A percentile compares a stretch with the other conserved stretches of the same genome.
phyloP scores from a whole-genome alignment of 2,888 invertebrate genomes.

The Mythimna pallens region DNA sequence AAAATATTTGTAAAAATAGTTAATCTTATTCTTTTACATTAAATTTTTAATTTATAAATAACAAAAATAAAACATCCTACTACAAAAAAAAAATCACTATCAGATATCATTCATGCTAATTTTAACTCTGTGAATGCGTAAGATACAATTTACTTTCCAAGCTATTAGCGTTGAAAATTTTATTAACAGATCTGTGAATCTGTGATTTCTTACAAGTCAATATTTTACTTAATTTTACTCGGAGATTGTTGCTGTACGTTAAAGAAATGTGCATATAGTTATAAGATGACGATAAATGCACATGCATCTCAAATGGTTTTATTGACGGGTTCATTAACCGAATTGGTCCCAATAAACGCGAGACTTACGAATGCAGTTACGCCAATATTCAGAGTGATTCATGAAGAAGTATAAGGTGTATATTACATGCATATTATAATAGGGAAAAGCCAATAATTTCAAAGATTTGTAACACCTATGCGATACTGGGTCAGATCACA shows the following conservation, averaged over 20 bases:
- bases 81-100: background rate
- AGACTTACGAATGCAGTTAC: too few species aligned
- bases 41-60: background rate
- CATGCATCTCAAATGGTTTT: too few species aligned
- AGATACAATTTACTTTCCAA: constrained; percentile 14
- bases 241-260: too few species aligned
- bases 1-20: too few species aligned
- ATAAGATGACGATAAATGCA: background rate
- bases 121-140: constrained; percentile 14
- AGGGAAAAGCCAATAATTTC: too few species aligned
- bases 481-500: background rate
- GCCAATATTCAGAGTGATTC: too few species aligned
- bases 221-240: constrained; percentile 7
- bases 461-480: background rate
- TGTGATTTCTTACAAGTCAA: background rate
- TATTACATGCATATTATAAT: too few species aligned
- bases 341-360: too few species aligned
- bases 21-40: too few species aligned
- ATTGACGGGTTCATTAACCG: too few species aligned
- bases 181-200: background rate
- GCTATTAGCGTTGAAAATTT: constrained; percentile 1
- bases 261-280: background rate
- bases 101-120: constrained; percentile 9
- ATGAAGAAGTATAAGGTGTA: too few species aligned
- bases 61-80: constrained; percentile 9